These are phyloP conservation scores for Conger conger DNA, from an alignment of 2,113 vertebrate species.

Conservation along the genomic window DNA sequence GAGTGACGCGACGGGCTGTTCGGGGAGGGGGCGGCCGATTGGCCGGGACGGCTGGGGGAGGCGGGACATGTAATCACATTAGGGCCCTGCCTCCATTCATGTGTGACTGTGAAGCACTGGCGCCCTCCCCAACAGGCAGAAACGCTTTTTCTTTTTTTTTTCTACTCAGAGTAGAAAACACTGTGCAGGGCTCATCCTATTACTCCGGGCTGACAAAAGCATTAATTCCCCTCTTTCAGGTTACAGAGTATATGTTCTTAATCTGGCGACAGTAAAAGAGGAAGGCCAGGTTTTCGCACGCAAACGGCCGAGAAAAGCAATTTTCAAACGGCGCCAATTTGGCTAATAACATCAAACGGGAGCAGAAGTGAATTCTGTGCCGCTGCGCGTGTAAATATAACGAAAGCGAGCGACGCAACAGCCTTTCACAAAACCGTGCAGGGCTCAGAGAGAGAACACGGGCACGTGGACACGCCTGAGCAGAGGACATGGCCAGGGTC, in stretches of 20 bases:
- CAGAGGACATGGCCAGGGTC: not conserved
- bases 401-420: too few species aligned
- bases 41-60: constrained; percentile 40
- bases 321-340: not conserved
- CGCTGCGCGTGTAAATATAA: not conserved
- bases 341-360: not conserved
- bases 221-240: constrained; percentile 2
- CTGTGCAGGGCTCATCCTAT: constrained; percentile 4
- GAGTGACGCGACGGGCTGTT: constrained; percentile 78
- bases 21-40: constrained; percentile 37
- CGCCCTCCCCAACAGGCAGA: constrained; percentile 25
- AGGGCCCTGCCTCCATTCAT: constrained; percentile 38
- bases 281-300: not conserved
- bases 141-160: constrained; percentile 10
- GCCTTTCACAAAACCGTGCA: not conserved
- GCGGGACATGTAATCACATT: constrained; percentile 56
- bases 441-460: not conserved
- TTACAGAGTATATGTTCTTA: not conserved
- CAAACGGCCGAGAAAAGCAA: not conserved
- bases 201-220: constrained; percentile 14
- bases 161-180: constrained; percentile 21
- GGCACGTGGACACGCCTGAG: not conserved
- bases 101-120: constrained; percentile 55
- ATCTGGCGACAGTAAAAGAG: not conserved
- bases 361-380: not conserved